A percentile compares a stretch with the other conserved stretches of the same genome.
Evolutionary conservation across 2,797 vertebrate genomes (phyloP).

Genomic region (Onychomys leucogaster): DNA sequence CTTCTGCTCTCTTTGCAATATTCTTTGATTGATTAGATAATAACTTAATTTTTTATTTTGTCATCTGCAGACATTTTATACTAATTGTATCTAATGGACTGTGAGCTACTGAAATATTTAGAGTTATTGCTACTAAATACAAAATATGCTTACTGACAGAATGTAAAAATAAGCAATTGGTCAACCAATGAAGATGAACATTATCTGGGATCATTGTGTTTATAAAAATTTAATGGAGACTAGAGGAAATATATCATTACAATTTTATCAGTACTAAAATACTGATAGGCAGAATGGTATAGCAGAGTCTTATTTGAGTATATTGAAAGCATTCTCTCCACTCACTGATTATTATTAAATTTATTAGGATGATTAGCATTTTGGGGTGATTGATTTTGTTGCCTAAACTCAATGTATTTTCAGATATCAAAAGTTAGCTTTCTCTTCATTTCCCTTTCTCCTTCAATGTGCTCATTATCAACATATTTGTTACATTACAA

Average conservation of each 20-base stretch:
- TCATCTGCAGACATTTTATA: conserved; percentile 81
- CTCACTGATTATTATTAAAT: conserved; percentile 58
- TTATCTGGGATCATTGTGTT: conserved; percentile 74
- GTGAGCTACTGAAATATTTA: conserved; percentile 85
- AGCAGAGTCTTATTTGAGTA: conserved; percentile 64
- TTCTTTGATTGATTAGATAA: conserved; percentile 84
- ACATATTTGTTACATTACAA: neutral
- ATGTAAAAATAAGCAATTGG: conserved; percentile 78
- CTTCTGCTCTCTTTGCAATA: conserved; percentile 74
- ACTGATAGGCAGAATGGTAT: conserved; percentile 18
- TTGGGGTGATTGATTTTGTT: conserved; percentile 50
- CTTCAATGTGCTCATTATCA: neutral
- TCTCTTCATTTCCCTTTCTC: neutral
- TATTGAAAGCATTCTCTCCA: conserved; percentile 58
- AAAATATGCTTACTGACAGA: conserved; percentile 83
- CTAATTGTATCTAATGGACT: conserved; percentile 86
- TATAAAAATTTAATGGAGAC: conserved; percentile 78
- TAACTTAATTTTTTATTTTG: conserved; percentile 84
- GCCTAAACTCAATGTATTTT: neutral
- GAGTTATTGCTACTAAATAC: conserved; percentile 79
- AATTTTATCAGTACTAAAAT: conserved; percentile 41
- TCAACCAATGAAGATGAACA: conserved; percentile 78
- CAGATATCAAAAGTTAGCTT: neutral
- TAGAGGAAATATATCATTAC: conserved; percentile 72
- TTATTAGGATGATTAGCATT: conserved; percentile 57